These are phyloP conservation scores for Aptenodytes forsteri DNA, from an alignment of 2,113 vertebrate genomes.

Conservation along the genomic window DNA sequence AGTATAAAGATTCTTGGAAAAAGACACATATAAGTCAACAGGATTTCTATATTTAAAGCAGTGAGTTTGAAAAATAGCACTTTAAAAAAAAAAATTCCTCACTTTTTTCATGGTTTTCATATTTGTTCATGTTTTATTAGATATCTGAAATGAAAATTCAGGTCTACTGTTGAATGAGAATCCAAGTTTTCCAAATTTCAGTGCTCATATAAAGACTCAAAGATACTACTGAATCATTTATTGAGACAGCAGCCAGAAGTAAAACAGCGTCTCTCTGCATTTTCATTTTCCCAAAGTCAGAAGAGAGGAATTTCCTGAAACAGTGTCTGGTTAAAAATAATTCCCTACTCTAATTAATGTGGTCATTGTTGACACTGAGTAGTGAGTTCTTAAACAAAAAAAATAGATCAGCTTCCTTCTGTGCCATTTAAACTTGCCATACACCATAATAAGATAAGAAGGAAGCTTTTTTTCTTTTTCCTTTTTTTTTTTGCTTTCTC, in stretches of 20 bases:
- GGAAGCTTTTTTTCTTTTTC: background rate
- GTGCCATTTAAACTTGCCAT: background rate
- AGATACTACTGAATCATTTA: background rate
- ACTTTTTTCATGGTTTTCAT: rapidly evolving
- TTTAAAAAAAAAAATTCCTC: too few relatives aligned
- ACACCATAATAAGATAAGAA: background rate
- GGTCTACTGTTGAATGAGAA: background rate
- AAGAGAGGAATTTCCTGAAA: background rate
- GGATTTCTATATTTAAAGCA: background rate
- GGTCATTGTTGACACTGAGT: background rate
- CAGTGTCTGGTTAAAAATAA: background rate
- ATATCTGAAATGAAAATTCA: background rate
- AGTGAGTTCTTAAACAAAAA: background rate
- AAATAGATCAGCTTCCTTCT: background rate
- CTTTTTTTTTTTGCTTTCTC: background rate
- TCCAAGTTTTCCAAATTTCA: background rate
- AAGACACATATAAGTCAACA: background rate
- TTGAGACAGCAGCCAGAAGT: background rate
- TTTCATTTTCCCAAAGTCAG: background rate
- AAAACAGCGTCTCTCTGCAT: rapidly evolving
- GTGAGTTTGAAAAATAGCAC: background rate
- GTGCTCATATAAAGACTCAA: background rate
- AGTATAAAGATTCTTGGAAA: background rate
- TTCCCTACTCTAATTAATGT: background rate
- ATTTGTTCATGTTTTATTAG: background rate